Evolutionary conservation across 2,888 invertebrate genomes (phyloP), one percentile per base, ranked within the genome.

Genomic region (Bugulina stolonifera): DNA sequence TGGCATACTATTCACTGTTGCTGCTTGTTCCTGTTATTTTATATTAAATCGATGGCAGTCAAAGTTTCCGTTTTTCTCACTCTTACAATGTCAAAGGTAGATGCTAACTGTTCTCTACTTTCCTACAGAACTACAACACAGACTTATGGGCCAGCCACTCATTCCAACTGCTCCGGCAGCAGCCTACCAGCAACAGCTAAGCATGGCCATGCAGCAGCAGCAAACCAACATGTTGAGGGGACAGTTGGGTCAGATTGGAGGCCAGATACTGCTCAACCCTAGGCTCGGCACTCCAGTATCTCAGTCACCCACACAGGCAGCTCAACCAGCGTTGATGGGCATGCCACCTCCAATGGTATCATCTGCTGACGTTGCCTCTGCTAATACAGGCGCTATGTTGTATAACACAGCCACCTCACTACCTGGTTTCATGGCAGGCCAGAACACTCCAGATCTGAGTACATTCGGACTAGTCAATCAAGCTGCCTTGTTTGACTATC

Each of bases 151-250:
- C 5, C 64, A 64, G n/a, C 64, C 64, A 14, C 64, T 64, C 64
- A 64, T 64, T 64, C 64, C 64, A 64, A 32, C 64, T 18, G 27
- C 22, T 32, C 64, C 27, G 14, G 64, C 64, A 43, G 43, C 43
- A 43, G 3, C 3, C 64, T 32, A 64, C 32, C 64, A 64, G 34
- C 57, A 57, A n/a, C 64, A 64, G 64, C 29, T 64, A 10, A 64
- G 18, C n/a, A 32, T 64, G 32, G 64, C 64, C 64, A 64, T 64
- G 64, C 64, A 64, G 34, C 64, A 64, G n/a, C 64, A 64, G 27
- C 23, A 5, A 14, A 27, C 22, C 25, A 3, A 29, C 29, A 32
- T 22, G 64, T 5, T 3, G n/a, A 25, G 3, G 22, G 32, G 29
- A 32, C 64, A 27, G n/a, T 22, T 32, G 2, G 64, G 64, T 14